These are phyloP conservation scores for Drosophila rubida DNA, from an alignment of 2,888 invertebrate species.

Conservation along the genomic window DNA sequence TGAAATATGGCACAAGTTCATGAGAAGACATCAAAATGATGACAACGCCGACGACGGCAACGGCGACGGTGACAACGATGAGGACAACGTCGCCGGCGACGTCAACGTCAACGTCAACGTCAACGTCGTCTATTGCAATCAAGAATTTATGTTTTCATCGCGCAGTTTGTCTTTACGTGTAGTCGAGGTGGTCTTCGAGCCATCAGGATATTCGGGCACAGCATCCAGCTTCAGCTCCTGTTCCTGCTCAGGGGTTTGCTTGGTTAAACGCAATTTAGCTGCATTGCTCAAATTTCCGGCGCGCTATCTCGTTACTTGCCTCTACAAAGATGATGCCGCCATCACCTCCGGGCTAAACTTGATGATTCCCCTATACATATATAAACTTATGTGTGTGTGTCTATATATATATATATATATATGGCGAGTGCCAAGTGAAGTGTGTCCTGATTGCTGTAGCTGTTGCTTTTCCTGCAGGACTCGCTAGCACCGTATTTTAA, in stretches of 20 bases:
- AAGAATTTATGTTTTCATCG: constrained; percentile 75
- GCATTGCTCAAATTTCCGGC: constrained; percentile 77
- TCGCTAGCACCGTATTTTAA: constrained; percentile 10
- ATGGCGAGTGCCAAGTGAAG: constrained; percentile 13
- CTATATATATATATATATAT: constrained; percentile 6
- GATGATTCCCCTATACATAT: constrained; percentile 14
- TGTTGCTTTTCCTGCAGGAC: constrained; percentile 14
- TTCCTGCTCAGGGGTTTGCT: constrained; percentile 42
- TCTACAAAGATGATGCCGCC: constrained; percentile 29
- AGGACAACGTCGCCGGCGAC: constrained; percentile 34
- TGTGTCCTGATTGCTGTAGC: constrained; percentile 21
- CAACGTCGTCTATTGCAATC: constrained; percentile 71
- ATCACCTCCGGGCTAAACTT: constrained; percentile 37
- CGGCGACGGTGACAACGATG: constrained; percentile 30
- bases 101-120: constrained; percentile 35
- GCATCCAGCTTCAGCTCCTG: not conserved
- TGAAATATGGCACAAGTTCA: constrained; percentile 77
- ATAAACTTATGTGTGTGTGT: not conserved
- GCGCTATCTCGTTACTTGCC: constrained; percentile 64
- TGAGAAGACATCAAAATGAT: constrained; percentile 77
- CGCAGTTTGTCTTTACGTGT: constrained; percentile 61
- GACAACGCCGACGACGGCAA: constrained; percentile 37
- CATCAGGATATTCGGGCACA: constrained; percentile 16
- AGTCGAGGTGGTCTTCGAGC: constrained; percentile 36
- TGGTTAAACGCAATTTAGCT: constrained; percentile 79